Percentiles rank a stretch among this genome's conserved stretches.
Evolutionary conservation across 53 echinoderm and acorn worm species (phyloP).

Genomic region (Echinarachnius parma): DNA sequence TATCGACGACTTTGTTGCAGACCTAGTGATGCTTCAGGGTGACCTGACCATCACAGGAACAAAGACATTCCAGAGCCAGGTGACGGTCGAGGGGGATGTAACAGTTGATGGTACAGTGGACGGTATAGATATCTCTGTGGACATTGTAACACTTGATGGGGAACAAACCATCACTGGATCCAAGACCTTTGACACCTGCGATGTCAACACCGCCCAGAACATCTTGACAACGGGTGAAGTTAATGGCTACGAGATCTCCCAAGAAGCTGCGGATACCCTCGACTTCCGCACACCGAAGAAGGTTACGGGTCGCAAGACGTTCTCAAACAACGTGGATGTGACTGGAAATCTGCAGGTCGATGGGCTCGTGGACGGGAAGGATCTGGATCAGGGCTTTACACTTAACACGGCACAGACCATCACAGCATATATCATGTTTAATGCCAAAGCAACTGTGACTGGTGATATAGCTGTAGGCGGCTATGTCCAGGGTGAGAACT

Average conservation of each 20-base stretch:
- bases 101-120: slow-evolving; percentile 48
- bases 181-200: slow-evolving; percentile 48
- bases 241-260: slow-evolving; percentile 39
- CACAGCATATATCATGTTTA: slow-evolving; percentile 21
- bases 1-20: slow-evolving; percentile 2
- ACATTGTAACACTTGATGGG: slow-evolving; percentile 54
- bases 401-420: slow-evolving; percentile 38
- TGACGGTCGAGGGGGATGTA: slow-evolving; percentile 47
- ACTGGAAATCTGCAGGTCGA: slow-evolving; percentile 15
- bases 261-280: slow-evolving; percentile 29
- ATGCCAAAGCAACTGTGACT: slow-evolving; percentile 18
- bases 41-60: slow-evolving; percentile 27
- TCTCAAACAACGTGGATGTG: slow-evolving; percentile 9
- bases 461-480: slow-evolving; percentile 22
- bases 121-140: slow-evolving; percentile 46
- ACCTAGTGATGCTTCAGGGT: slow-evolving; percentile 21
- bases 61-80: slow-evolving; percentile 41
- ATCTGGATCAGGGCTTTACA: slow-evolving; percentile 20
- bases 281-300: slow-evolving; percentile 16
- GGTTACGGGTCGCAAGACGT: slow-evolving; percentile 47
- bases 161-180: slow-evolving; percentile 32
- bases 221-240: slow-evolving; percentile 23
- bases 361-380: slow-evolving; percentile 25
- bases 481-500: not conserved
- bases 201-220: slow-evolving; percentile 15